Conservation (phyloP, 2,888 invertebrate species). For the Caenorhabditis angaria region DNA sequence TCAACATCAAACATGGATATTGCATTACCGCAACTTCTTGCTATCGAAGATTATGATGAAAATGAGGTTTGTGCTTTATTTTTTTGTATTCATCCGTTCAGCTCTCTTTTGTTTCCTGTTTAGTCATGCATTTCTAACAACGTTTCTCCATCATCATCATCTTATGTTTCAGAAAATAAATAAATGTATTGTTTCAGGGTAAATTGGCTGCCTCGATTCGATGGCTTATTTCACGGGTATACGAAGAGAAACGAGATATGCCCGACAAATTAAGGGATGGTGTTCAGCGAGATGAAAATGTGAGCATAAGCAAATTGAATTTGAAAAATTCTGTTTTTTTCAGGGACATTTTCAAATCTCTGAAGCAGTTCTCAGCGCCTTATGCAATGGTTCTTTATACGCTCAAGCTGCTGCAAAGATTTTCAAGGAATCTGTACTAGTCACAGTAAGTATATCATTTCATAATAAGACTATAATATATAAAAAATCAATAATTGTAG, state of each 20-base stretch:
- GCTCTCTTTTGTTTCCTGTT: slow-evolving; percentile 16
- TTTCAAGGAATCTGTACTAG: slow-evolving; percentile 70
- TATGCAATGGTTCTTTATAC: slow-evolving; percentile 73
- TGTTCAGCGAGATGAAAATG: slow-evolving; percentile 63
- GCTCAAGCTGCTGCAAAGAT: slow-evolving; percentile 74
- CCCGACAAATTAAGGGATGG: slow-evolving; percentile 67
- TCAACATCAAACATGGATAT: slow-evolving; percentile 22
- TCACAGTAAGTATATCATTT: slow-evolving; percentile 49
- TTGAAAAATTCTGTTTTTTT: slow-evolving; percentile 22
- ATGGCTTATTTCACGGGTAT: slow-evolving; percentile 71
- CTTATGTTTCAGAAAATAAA: not conserved
- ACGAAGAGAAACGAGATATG: slow-evolving; percentile 62
- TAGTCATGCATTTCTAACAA: slow-evolving; percentile 15
- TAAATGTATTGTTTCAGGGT: slow-evolving; percentile 50
- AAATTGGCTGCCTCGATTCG: slow-evolving; percentile 69
- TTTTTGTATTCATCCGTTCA: not conserved
- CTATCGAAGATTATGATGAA: slow-evolving; percentile 45
- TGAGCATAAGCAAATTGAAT: slow-evolving; percentile 17
- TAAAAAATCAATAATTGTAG: slow-evolving; percentile 42
- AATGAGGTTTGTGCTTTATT: slow-evolving; percentile 29
- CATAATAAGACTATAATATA: not conserved
- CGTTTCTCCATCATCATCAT: not conserved
- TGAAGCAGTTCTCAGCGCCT: slow-evolving; percentile 57
- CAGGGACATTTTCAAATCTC: slow-evolving; percentile 57
- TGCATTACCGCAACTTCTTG: slow-evolving; percentile 39